These are phyloP conservation scores for Erpetoichthys calabaricus DNA, from an alignment of 2,797 vertebrate species.

Conservation along the genomic window DNA sequence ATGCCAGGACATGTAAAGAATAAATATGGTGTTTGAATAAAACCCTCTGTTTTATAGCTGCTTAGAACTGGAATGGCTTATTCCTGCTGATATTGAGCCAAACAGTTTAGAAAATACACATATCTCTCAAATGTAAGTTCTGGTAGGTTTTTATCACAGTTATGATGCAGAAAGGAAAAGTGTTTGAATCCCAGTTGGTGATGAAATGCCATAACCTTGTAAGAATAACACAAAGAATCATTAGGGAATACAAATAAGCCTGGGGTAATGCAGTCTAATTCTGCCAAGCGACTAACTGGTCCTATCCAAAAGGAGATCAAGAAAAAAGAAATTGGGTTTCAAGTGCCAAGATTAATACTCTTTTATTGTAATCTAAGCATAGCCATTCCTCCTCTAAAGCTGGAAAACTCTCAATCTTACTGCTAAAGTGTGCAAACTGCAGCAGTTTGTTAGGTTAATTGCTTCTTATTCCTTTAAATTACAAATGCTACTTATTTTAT, in stretches of 20 bases:
- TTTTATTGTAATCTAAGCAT: constrained; percentile 27
- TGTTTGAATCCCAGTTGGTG: constrained; percentile 23
- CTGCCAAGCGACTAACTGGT: constrained; percentile 26
- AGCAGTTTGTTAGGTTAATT: too few relatives aligned
- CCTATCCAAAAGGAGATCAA: constrained; percentile 23
- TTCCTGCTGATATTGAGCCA: background rate
- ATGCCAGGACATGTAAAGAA: constrained; percentile 6
- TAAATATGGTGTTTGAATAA: constrained; percentile 11
- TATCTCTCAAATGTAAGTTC: background rate
- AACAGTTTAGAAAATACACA: constrained; percentile 1
- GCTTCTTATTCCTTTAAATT: too few relatives aligned
- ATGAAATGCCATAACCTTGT: constrained; percentile 26
- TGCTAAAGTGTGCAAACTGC: too few relatives aligned
- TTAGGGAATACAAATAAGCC: constrained; percentile 34
- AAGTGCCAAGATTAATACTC: constrained; percentile 44
- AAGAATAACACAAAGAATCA: constrained; percentile 36
- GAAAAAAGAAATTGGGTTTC: constrained; percentile 29
- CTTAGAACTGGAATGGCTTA: constrained; percentile 9
- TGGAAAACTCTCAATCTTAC: background rate
- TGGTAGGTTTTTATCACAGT: background rate
- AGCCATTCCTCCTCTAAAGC: constrained; percentile 8
- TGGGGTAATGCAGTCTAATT: constrained; percentile 11
- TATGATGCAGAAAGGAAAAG: background rate
- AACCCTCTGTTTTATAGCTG: constrained; percentile 7
- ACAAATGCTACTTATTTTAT: too few relatives aligned